Base-by-base conservation (phyloP, 2,797 vertebrate genomes). In the Paramormyrops hopkinsi region DNA sequence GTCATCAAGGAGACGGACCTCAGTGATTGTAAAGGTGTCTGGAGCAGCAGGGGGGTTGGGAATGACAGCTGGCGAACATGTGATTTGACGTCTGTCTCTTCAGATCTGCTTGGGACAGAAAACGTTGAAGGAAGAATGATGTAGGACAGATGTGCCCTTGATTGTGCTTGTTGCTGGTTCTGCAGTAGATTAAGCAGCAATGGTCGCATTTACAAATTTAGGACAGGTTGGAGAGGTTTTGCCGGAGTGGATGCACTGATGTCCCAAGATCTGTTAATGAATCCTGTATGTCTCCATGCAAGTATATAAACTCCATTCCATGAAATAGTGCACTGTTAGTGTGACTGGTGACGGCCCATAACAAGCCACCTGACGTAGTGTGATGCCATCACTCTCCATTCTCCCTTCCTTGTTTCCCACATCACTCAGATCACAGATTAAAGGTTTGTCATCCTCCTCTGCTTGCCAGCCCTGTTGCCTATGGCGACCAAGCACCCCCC, bases 401-500 rank as follows among this genome's bases (percentile, higher is more conserved):
- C 83, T 53, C 7, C 87, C 62, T 89, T 17, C 84, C 76, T 65
- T 73, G 37, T 51, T 69, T 87, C 87, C 29, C 19, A 87, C 84
- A 29, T 87, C 85, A 48, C 51, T 29, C 50, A 54, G 53, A 86
- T 69, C 48, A 76, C 53, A 89, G 46, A 62, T 83, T 25, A 86
- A 19, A 88, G 82, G 62, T 90, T 19, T 56, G 73, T 90, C 46
- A 88, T 88, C 14, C 90, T 91, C 76, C 88, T 89, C 46, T 87
- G 62, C 76, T 76, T 89, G 83, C 85, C 85, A 90, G 79, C 90
- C 90, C 89, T 91, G 22, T 89, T 62, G 86, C 76, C 29, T 4
- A 46, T 25, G 41, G 87, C 4, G 51, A 73, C 44, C 51, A 41
- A 50, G 37, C 79, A 29, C 50, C 51, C 41, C 2, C 3, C 8